Evolutionary conservation across 2,797 vertebrate genomes (phyloP).

Genomic region (Salarias fasciatus): DNA sequence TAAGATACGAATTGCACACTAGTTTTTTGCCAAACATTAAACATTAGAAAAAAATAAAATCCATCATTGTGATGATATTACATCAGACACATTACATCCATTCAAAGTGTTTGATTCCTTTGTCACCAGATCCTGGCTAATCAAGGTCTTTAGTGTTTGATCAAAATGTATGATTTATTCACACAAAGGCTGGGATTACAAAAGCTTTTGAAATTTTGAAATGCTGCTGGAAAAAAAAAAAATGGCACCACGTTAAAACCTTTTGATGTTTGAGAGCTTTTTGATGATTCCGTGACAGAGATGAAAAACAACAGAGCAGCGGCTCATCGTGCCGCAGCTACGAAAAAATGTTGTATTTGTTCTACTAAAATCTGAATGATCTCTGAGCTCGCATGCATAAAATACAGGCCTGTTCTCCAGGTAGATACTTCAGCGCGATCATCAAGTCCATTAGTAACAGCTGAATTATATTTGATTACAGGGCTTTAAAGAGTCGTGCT

Average conservation of each 20-base stretch:
- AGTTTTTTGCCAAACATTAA: too few relatives aligned
- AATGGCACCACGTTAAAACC: slow-evolving; percentile 10
- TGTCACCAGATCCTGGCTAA: slow-evolving; percentile 1
- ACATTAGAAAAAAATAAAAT: neutral
- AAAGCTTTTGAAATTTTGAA: slow-evolving; percentile 20
- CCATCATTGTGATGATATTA: neutral
- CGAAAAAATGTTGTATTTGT: slow-evolving; percentile 1
- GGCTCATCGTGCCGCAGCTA: too few relatives aligned
- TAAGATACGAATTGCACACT: too few relatives aligned
- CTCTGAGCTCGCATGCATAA: neutral
- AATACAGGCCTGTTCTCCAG: neutral
- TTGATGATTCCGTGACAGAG: slow-evolving; percentile 4
- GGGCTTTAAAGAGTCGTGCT: slow-evolving; percentile 3
- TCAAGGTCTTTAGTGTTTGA: slow-evolving; percentile 5
- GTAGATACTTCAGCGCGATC: neutral
- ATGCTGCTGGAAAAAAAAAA: neutral
- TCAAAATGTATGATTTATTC: slow-evolving; percentile 16
- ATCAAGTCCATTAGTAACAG: slow-evolving; percentile 8
- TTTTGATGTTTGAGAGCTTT: slow-evolving; percentile 11
- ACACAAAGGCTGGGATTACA: neutral
- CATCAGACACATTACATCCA: neutral
- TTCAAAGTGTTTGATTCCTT: neutral
- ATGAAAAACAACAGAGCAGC: neutral
- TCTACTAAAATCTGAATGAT: neutral
- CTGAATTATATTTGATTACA: slow-evolving; percentile 1